Evolutionary conservation across 2,888 invertebrate species (phyloP).

Genomic region (Limnephilus rhombicus): DNA sequence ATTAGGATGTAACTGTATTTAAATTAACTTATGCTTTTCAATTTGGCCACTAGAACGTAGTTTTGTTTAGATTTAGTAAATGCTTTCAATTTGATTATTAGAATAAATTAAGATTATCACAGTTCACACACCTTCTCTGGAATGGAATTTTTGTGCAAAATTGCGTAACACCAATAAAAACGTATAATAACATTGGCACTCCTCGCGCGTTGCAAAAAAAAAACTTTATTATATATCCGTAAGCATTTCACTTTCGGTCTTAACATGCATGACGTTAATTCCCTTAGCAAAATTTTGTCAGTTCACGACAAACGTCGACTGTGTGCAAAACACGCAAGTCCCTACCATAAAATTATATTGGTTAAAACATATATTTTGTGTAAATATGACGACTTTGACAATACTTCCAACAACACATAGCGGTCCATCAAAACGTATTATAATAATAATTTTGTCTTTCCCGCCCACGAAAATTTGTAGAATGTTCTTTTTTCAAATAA

Average conservation of each 20-base stretch:
- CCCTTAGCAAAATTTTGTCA: background rate
- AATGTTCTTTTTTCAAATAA: background rate
- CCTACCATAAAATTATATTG: background rate
- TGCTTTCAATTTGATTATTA: too few species aligned
- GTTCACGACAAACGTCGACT: background rate
- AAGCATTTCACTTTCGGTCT: background rate
- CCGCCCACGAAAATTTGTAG: background rate
- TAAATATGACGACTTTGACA: background rate
- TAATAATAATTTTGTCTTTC: background rate
- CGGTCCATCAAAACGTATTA: background rate
- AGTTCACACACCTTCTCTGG: too few species aligned
- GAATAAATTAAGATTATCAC: too few species aligned
- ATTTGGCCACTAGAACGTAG: too few species aligned
- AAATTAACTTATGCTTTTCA: too few species aligned
- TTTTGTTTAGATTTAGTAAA: too few species aligned
- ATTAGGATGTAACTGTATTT: too few species aligned
- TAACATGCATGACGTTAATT: background rate
- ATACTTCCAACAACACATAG: background rate
- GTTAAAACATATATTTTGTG: background rate
- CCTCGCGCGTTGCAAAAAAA: background rate
- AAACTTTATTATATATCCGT: background rate
- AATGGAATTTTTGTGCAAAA: too few species aligned
- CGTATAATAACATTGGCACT: background rate
- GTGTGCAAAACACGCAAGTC: background rate
- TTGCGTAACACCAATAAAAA: background rate